Evolutionary conservation across 2,888 invertebrate genomes (phyloP).

Genomic region (Patella depressa): DNA sequence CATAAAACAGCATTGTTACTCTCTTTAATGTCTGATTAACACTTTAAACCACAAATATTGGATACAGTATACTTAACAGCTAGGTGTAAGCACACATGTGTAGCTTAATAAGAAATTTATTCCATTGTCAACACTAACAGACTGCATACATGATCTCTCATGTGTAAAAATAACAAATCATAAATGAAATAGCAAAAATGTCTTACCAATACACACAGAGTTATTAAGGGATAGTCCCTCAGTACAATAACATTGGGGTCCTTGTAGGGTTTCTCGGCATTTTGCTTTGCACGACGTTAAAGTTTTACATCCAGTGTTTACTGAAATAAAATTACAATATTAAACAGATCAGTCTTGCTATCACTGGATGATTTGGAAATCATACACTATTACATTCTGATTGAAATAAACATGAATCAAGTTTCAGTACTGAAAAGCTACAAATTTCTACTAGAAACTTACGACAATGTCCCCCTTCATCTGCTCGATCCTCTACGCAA

Average conservation of each 20-base stretch:
- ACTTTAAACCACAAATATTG: too few species aligned
- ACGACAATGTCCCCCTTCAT: slow-evolving; percentile 51
- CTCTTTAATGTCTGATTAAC: too few species aligned
- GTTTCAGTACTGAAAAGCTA: background rate
- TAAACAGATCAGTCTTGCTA: too few species aligned
- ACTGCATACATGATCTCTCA: background rate
- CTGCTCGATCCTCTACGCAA: slow-evolving; percentile 53
- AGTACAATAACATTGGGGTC: slow-evolving; percentile 58
- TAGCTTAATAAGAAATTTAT: too few species aligned
- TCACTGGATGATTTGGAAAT: too few species aligned
- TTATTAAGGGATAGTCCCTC: slow-evolving; percentile 39
- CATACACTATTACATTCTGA: too few species aligned
- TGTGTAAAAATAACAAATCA: slow-evolving; percentile 15
- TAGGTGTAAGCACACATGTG: too few species aligned
- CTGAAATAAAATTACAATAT: slow-evolving; percentile 18
- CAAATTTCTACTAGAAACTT: slow-evolving; percentile 24
- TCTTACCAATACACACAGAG: slow-evolving; percentile 45
- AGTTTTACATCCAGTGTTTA: slow-evolving; percentile 41
- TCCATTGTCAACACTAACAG: too few species aligned
- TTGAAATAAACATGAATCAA: too few species aligned
- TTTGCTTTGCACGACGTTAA: background rate
- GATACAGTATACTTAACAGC: too few species aligned
- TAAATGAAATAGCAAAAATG: background rate
- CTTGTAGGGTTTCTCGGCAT: slow-evolving; percentile 47
- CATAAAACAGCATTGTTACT: too few species aligned